A percentile compares a stretch with the other conserved stretches of the same genome.
Evolutionary conservation across 2,113 vertebrate genomes (phyloP).

Genomic region (Mirza zaza): DNA sequence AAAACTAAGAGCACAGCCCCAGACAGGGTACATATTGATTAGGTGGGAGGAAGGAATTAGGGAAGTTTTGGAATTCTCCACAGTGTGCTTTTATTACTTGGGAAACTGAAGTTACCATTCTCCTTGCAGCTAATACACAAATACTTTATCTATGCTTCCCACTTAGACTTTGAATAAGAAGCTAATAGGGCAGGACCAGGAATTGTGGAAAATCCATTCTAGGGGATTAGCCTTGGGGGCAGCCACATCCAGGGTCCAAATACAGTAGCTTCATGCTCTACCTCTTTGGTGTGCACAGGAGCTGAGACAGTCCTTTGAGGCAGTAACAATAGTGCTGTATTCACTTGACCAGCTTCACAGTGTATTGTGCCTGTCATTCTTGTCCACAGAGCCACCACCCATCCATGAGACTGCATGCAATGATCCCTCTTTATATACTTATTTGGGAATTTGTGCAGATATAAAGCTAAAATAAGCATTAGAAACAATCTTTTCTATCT

Average conservation of each 20-base stretch:
- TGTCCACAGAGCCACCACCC: background rate
- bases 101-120: background rate
- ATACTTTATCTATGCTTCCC: background rate
- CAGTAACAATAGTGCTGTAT: background rate
- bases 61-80: background rate
- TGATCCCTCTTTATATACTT: background rate
- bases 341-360: background rate
- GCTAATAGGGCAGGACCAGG: too few species aligned
- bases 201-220: background rate
- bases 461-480: background rate
- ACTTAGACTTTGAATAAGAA: background rate
- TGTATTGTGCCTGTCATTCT: background rate
- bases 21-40: background rate
- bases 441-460: background rate
- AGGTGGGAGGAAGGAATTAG: background rate
- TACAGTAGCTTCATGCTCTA: accelerated
- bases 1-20: background rate
- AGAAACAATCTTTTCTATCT: background rate
- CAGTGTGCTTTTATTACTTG: too few species aligned
- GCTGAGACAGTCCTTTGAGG: background rate
- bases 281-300: background rate
- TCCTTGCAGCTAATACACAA: background rate
- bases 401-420: background rate
- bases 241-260: background rate
- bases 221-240: background rate